Conservation (phyloP, 2,888 invertebrate genomes). For the Trissolcus japonicus region DNA sequence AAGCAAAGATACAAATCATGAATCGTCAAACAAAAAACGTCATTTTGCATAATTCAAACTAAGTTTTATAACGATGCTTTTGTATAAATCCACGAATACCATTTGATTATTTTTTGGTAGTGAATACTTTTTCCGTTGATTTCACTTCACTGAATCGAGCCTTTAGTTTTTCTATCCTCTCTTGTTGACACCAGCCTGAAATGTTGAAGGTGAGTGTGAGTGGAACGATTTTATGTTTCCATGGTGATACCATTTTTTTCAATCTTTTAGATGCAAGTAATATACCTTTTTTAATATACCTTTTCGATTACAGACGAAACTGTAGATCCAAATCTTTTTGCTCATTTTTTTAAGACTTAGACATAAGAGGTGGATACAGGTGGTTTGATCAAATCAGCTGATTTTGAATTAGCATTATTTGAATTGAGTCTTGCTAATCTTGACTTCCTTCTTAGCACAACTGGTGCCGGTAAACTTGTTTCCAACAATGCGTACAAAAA, state of each 20-base stretch:
- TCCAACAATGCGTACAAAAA: too few species aligned
- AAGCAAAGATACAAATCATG: too few species aligned
- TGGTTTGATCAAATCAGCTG: slow-evolving; percentile 71
- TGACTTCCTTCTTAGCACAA: slow-evolving; percentile 81
- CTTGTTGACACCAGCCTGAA: slow-evolving; percentile 80
- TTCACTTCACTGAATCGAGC: slow-evolving; percentile 84
- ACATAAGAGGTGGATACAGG: slow-evolving; percentile 78
- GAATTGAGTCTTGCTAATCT: slow-evolving; percentile 83
- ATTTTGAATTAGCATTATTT: slow-evolving; percentile 67
- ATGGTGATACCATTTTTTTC: background rate
- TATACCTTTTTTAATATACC: slow-evolving; percentile 71
- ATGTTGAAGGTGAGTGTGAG: slow-evolving; percentile 21
- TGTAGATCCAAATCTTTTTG: slow-evolving; percentile 90
- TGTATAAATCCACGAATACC: slow-evolving; percentile 73
- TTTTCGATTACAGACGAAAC: slow-evolving; percentile 85
- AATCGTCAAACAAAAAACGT: too few species aligned
- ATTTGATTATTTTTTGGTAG: slow-evolving; percentile 74
- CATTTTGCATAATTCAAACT: background rate
- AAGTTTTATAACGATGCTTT: slow-evolving; percentile 51
- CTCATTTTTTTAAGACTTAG: slow-evolving; percentile 88
- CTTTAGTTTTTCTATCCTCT: slow-evolving; percentile 86
- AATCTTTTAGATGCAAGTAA: background rate
- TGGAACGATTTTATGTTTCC: background rate
- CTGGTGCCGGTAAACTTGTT: too few species aligned
- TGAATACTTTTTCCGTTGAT: slow-evolving; percentile 67